Evolutionary conservation across 2,888 invertebrate genomes (phyloP), one percentile per base, ranked within the genome.

Genomic region (Sturmia bella): DNA sequence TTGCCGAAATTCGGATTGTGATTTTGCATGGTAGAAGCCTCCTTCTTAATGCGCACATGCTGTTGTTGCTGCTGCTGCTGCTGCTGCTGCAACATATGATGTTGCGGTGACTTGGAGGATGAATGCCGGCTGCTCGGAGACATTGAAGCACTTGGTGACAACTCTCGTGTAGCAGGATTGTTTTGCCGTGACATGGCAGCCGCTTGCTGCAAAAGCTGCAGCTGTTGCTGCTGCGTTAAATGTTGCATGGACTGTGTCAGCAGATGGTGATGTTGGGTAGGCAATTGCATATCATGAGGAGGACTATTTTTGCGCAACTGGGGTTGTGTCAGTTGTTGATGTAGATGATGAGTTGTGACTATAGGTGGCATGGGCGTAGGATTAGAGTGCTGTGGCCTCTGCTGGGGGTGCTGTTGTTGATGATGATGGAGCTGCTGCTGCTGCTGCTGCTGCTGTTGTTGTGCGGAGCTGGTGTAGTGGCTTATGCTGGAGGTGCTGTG

Each of bases 21-120:
- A 73, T 86, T 86, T 17, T 86, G 77, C 84, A 86, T 83, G 48
- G 86, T 76, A 15, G 86, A 59, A 1, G 90, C 87, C 56, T 90
- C 91, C 77, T 91, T 91, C 64, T 91, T 91, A 27, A 91, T 88
- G 56, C 90, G 88, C 24, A 90, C 87, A 78, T 89, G 90, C 41
- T 89, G 89, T n/a, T n/a, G n/a, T n/a, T n/a, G n/a, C n/a, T n/a
- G n/a, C n/a, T n/a, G 15, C 86, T 82, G 85, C 43, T 87, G 87
- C 27, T 86, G 87, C 45, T 87, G 85, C 48, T 89, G 89, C 12
- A 90, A 87, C 48, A 89, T 66, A 17, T 90, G 90, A 7, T 90
- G 90, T 57, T 87, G 88, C 6, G 86, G 87, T 52, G 85, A 86
- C 75, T 87, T 87, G 59, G 87, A 87, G 48, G 86, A 85, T 56